phyloP scores from a whole-genome alignment of 1,140 invertebrate species.

The Aethina tumida region DNA sequence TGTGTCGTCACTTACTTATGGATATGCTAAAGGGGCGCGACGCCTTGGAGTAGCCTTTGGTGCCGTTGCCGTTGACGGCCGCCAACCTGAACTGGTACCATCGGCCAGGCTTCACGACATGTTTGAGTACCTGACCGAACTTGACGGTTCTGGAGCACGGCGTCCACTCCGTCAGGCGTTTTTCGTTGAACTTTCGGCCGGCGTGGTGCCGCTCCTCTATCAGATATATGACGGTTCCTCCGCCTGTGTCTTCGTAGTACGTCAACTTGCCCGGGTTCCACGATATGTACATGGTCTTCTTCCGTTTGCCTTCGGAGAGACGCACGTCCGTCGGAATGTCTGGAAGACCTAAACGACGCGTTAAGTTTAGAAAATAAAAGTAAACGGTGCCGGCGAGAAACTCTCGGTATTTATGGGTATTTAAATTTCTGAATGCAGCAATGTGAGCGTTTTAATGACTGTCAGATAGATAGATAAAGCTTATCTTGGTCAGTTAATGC shows the following conservation, averaged over 20 bases:
- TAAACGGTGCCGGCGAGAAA: too few species aligned
- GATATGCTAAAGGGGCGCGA: slow-evolving; percentile 50
- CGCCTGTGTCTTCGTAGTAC: slow-evolving; percentile 3
- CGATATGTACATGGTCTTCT: slow-evolving; percentile 30
- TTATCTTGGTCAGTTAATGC: too few species aligned
- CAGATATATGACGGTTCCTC: slow-evolving; percentile 34
- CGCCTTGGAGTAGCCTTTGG: slow-evolving; percentile 53
- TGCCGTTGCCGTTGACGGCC: slow-evolving; percentile 57
- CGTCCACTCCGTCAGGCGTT: slow-evolving; percentile 43
- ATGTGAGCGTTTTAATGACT: too few species aligned
- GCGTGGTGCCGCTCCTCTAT: slow-evolving; percentile 48
- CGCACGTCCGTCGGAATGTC: slow-evolving; percentile 35
- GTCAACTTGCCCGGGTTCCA: slow-evolving; percentile 27
- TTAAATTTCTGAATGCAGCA: too few species aligned
- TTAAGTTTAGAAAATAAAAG: background rate
- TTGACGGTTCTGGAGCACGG: slow-evolving; percentile 33
- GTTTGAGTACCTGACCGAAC: slow-evolving; percentile 44
- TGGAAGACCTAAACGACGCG: slow-evolving; percentile 35
- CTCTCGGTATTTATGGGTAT: too few species aligned
- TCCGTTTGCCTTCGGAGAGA: slow-evolving; percentile 29
- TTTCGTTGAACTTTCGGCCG: slow-evolving; percentile 40
- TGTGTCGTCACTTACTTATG: slow-evolving; percentile 32
- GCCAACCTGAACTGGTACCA: slow-evolving; percentile 72
- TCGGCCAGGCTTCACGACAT: slow-evolving; percentile 52
- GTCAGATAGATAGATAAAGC: too few species aligned